Evolutionary conservation across 2,113 vertebrate species (phyloP).

Genomic region (Zonotrichia leucophrys): DNA sequence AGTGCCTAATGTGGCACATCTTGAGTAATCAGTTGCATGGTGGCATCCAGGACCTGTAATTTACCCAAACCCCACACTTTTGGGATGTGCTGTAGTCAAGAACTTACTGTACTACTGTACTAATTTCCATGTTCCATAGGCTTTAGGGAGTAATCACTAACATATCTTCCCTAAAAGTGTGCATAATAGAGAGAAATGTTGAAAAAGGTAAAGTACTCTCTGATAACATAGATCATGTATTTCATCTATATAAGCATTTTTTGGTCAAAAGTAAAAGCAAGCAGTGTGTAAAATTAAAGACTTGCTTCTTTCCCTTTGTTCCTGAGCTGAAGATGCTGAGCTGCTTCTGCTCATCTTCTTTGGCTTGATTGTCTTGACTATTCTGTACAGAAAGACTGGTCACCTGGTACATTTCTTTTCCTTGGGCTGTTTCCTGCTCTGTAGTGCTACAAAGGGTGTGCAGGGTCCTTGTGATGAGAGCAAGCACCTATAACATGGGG

Average conservation of each 20-base stretch:
- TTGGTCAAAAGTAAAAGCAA: neutral
- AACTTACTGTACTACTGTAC: neutral
- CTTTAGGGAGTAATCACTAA: neutral
- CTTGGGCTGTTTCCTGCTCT: neutral
- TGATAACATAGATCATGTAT: neutral
- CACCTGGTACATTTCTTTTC: neutral
- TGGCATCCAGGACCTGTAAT: neutral
- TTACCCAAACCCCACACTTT: neutral
- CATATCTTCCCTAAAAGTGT: neutral
- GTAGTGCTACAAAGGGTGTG: too few species aligned
- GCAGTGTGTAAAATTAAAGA: neutral
- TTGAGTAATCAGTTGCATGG: neutral
- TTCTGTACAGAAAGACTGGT: neutral
- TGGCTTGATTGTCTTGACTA: neutral
- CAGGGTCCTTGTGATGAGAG: neutral
- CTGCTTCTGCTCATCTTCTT: neutral
- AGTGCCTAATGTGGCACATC: neutral
- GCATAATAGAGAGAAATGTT: neutral
- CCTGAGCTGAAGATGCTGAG: neutral
- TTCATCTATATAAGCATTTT: neutral
- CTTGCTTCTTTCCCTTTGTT: neutral
- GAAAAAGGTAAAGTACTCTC: neutral
- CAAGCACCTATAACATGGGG: fast-evolving
- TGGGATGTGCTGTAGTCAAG: neutral
- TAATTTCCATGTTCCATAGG: neutral